Percentiles rank a stretch among this genome's conserved stretches.
phyloP scores from a whole-genome alignment of 2,797 vertebrate species.

The Fistularia commersonii region DNA sequence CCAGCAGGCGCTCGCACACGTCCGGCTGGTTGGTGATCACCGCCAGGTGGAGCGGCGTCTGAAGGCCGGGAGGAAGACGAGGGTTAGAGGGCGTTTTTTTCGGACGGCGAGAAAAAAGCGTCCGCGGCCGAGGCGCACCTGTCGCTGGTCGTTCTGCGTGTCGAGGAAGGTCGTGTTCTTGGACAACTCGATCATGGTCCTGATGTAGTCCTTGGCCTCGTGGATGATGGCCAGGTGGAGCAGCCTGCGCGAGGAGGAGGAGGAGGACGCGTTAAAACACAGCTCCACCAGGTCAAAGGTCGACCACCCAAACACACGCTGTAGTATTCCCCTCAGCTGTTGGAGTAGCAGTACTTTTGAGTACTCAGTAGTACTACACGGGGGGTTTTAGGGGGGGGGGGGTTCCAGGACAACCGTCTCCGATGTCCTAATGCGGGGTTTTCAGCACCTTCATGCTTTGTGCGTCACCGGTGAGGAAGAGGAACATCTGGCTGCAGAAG shows the following conservation, averaged over 20 bases:
- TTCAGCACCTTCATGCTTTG: too few relatives aligned
- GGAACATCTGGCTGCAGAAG: too few relatives aligned
- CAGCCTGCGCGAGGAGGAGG: conserved; percentile 69
- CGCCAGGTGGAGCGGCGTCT: conserved; percentile 94
- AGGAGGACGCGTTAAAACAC: conserved; percentile 8
- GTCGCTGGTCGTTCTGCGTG: conserved; percentile 90
- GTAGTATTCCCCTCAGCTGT: too few relatives aligned
- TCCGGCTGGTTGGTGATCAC: conserved; percentile 90
- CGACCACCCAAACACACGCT: too few relatives aligned
- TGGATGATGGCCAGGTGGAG: conserved; percentile 95
- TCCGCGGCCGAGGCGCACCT: too few relatives aligned
- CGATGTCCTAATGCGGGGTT: too few relatives aligned
- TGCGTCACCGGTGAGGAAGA: too few relatives aligned
- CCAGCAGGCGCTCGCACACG: conserved; percentile 83
- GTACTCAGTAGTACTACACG: too few relatives aligned
- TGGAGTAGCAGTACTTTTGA: too few relatives aligned
- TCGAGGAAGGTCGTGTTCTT: conserved; percentile 84
- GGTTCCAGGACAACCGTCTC: too few relatives aligned
- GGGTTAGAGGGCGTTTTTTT: not conserved
- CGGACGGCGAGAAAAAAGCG: not conserved
- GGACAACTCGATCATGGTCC: conserved; percentile 80
- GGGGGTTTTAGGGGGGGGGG: too few relatives aligned
- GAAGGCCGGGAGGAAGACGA: not conserved
- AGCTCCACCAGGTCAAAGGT: too few relatives aligned
- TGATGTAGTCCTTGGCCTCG: conserved; percentile 81